Evolutionary conservation across 1,140 invertebrate species (phyloP), one percentile per base, ranked within the genome.

Genomic region (Drosophila sulfurigaster): DNA sequence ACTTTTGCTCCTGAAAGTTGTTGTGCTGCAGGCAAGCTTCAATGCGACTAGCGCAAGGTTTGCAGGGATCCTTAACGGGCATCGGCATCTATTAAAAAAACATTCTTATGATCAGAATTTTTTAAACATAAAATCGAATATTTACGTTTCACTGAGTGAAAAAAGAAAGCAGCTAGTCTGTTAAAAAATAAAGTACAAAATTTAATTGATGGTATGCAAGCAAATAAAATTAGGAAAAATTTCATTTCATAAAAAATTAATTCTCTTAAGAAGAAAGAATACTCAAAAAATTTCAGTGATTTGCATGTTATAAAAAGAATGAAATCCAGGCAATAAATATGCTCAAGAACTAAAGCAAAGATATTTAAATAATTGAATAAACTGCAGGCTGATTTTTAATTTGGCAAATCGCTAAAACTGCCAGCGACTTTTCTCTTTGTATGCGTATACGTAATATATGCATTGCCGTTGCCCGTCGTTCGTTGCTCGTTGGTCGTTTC

Each of bases 1-100:
- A 96, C 41, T 93, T 93, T 13, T 93, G 91, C 57, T 95, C 94
- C 92, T 96, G 95, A 87, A 94, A 96, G 16, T 94, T 93, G 66
- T 96, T 95, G 6, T 7, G 16, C 11, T 41, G 32, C 20, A 64
- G n/a, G 7, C 62, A 64, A 7, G 16, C 1, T n/a, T 64, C 62
- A n/a, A 64, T 38, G 30, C 20, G n/a, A 43, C 35, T 25, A 1
- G 32, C 20, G 2, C 11, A 41, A 6, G 62, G 45, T 15, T 43
- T 25, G 35, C 62, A 64, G 35, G 62, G 48, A 35, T 64, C 62
- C 10, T 25, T 30, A 1, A 35, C 0, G 32, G 30, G 32, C 0
- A 1, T 25, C 11, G 60, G 8, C 59, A 62, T 49, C 1, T 10
- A 20, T 25, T 1, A n/a, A 46, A 59, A 46, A 30, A 15, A 15